Percentiles rank a stretch among this genome's conserved stretches.
Conservation (phyloP, 2,888 invertebrate genomes). For the Hydraecia micacea region DNA sequence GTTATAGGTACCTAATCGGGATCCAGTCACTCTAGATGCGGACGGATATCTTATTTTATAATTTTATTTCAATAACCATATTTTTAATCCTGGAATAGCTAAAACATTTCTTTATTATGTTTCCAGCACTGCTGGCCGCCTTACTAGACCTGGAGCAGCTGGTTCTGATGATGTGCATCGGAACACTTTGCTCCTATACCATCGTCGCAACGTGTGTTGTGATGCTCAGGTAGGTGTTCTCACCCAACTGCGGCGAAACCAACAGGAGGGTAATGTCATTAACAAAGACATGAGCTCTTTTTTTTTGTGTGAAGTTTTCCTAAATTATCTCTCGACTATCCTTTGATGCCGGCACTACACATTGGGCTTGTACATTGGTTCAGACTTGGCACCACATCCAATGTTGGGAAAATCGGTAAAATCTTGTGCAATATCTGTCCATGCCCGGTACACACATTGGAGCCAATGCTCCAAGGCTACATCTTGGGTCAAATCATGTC, state of each 20-base stretch:
- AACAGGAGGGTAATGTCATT: neutral
- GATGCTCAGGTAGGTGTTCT: conserved; percentile 91
- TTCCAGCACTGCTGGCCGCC: conserved; percentile 93
- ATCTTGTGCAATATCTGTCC: too few relatives aligned
- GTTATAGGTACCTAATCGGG: too few relatives aligned
- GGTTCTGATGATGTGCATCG: conserved; percentile 96
- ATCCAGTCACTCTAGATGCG: neutral
- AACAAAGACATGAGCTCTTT: neutral
- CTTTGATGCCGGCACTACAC: too few relatives aligned
- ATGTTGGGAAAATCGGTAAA: too few relatives aligned
- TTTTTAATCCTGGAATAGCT: neutral
- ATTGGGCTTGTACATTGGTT: too few relatives aligned
- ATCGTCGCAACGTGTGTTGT: conserved; percentile 96
- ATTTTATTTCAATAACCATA: too few relatives aligned
- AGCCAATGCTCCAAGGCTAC: too few relatives aligned
- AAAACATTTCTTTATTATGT: neutral
- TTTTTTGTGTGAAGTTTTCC: neutral
- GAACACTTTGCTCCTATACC: conserved; percentile 95
- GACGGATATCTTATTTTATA: neutral
- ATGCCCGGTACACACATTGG: too few relatives aligned
- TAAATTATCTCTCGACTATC: too few relatives aligned
- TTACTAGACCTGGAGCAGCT: conserved; percentile 94
- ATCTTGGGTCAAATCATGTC: too few relatives aligned
- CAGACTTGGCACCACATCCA: too few relatives aligned
- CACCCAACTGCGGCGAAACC: too few relatives aligned